Percentiles rank a stretch among this genome's conserved stretches.
phyloP scores from a whole-genome alignment of 1,140 invertebrate species.

The Riptortus pedestris region DNA sequence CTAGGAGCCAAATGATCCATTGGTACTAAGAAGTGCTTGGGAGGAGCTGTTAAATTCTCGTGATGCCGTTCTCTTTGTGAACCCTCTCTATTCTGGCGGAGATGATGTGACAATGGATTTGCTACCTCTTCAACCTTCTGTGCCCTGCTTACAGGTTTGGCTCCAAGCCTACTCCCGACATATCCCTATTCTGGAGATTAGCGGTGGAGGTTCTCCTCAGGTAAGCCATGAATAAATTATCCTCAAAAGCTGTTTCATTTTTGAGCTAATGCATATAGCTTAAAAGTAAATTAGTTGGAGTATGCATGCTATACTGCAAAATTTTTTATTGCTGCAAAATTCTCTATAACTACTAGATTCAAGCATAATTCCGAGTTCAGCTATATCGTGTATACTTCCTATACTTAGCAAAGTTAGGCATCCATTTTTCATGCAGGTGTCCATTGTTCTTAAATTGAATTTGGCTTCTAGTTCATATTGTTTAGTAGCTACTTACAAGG shows the following conservation, averaged over 20 bases:
- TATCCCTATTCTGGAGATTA: conserved; percentile 70
- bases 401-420: no score
- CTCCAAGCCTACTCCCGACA: conserved; percentile 80
- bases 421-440: no score
- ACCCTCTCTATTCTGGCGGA: conserved; percentile 54
- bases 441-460: no score
- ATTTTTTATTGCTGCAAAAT: no score
- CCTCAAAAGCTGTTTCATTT: background rate
- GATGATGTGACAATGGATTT: conserved; percentile 24
- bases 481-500: no score
- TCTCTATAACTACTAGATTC: no score
- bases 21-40: conserved; percentile 65
- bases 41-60: conserved; percentile 70
- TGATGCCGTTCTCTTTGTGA: conserved; percentile 65
- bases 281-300: no score
- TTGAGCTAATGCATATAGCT: background rate
- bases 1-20: conserved; percentile 42
- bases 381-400: no score
- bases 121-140: conserved; percentile 38
- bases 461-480: no score
- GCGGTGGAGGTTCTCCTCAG: conserved; percentile 33
- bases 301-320: no score
- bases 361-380: no score
- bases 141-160: conserved; percentile 66
- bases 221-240: conserved; percentile 26